Evolutionary conservation across 2,113 vertebrate species (phyloP), one percentile per base, ranked within the genome.

Genomic region (Petromus typicus): DNA sequence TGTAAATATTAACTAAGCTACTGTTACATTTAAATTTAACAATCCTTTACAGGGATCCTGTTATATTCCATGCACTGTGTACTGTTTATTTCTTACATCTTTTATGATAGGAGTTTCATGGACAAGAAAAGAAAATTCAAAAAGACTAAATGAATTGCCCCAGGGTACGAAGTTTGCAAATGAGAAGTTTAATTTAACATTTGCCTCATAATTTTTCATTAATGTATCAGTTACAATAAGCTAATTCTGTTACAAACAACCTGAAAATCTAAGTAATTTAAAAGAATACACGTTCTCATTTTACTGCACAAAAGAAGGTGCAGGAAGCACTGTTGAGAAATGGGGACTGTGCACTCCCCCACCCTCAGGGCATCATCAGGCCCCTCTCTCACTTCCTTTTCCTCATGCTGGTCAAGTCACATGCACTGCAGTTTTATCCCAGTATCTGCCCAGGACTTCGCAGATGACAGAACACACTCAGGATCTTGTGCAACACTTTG

Each of bases 81-180:
- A 66, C 6, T 66, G 48, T 71, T 66, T 95, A 90, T 85, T 78
- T 96, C 32, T 80, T 64, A 13, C 4, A 95, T 61, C 12, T n/a
- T 93, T 94, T 80, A 63, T 82, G 10, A 85, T 14, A 67, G 11
- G 14, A 59, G 22, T 86, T 86, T 93, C 30, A 78, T 3, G 67
- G 27, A 11, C 86, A 91, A 94, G 40, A 54, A 93, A 92, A 63
- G 11, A 32, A 95, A 94, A 94, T 90, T 59, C 12, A 79, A 89
- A 89, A 64, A 20, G 25, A 83, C 83, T 86, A 76, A 66, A 79
- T 66, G 82, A 87, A 85, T 54, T 89, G 3, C 0, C 51, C 4
- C 2, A 63, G 22, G 37, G 83, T 78, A 91, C 12, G 51, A 0
- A 89, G 40, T 13, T 76, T 67, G n/a, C 43, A 86, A 93, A 84